Evolutionary conservation across 2,888 invertebrate genomes (phyloP), one percentile per base, ranked within the genome.

Genomic region (Apotomis capreana): DNA sequence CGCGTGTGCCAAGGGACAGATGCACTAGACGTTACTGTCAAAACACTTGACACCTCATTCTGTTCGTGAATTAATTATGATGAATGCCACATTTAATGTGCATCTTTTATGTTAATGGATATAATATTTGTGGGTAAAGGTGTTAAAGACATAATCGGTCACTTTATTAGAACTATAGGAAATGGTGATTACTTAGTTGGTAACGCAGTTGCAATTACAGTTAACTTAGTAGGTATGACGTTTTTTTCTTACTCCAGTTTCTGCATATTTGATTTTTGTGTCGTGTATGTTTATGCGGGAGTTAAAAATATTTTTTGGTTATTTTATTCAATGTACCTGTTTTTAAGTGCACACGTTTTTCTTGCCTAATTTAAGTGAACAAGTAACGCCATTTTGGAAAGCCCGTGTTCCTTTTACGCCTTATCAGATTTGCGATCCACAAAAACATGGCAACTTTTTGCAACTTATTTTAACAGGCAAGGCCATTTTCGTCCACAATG

Each of bases 401-500:
- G n/a, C n/a, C 3, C 10, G 3, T 40, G 13, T 40, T 13, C 40
- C 65, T 57, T 36, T 57, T 57, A 46, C n/a, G n/a, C 26, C 44
- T 55, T 44, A 64, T 64, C 54, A 46, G 55, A 65, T 13, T 46
- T 4, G 46, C 55, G 3, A 36, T 57, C 9, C 8, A 36, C 26
- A 65, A 65, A 57, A 57, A 9, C n/a, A 37, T 49, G 12, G 6
- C 46, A 6, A 46, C 65, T 65, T 55, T 64, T 46, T 65, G 26
- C 36, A 46, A 64, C 54, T 15, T 57, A 65, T 36, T 57, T 57
- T 57, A 57, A 36, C 12, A 36, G 13, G 54, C 70, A 44, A 70
- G 46, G 26, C 58, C 51, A 44, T 59, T 54, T 64, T 60, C 60
- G 49, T 13, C 13, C 46, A 55, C 59, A 65, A 46, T 65, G 61